phyloP scores from a whole-genome alignment of 2,888 invertebrate species.

The Tenthredo mesomela region DNA sequence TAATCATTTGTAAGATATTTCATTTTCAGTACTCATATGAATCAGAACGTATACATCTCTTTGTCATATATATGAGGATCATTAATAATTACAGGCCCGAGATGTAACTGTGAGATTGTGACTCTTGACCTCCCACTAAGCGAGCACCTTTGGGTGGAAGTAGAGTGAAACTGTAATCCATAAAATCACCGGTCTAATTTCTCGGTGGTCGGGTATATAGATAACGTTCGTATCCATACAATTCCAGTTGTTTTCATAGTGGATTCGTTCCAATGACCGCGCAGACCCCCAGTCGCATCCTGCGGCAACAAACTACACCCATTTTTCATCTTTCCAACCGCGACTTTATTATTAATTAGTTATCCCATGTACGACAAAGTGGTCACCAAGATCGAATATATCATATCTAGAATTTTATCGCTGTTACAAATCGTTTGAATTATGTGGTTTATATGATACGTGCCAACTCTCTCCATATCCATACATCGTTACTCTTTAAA shows the following conservation, averaged over 20 bases:
- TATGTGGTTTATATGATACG: background rate
- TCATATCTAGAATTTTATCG: background rate
- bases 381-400: background rate
- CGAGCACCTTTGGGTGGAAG: conserved; percentile 14
- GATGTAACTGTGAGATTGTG: background rate
- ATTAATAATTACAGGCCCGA: background rate
- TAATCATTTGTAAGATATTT: background rate
- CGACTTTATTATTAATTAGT: conserved; percentile 21
- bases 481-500: background rate
- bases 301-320: conserved; percentile 36
- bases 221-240: conserved; percentile 28
- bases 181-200: conserved; percentile 44
- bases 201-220: conserved; percentile 11
- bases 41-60: background rate
- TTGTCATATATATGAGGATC: background rate
- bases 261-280: conserved; percentile 44
- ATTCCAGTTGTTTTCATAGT: conserved; percentile 1
- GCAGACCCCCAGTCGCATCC: conserved; percentile 37
- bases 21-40: background rate
- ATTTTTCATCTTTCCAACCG: conserved; percentile 38
- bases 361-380: background rate
- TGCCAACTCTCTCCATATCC: background rate
- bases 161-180: conserved; percentile 46
- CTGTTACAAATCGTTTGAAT: background rate
- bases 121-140: conserved; percentile 14